Evolutionary conservation across 2,888 invertebrate species (phyloP), one percentile per base, ranked within the genome.

Genomic region (Apocheima hispidaria): DNA sequence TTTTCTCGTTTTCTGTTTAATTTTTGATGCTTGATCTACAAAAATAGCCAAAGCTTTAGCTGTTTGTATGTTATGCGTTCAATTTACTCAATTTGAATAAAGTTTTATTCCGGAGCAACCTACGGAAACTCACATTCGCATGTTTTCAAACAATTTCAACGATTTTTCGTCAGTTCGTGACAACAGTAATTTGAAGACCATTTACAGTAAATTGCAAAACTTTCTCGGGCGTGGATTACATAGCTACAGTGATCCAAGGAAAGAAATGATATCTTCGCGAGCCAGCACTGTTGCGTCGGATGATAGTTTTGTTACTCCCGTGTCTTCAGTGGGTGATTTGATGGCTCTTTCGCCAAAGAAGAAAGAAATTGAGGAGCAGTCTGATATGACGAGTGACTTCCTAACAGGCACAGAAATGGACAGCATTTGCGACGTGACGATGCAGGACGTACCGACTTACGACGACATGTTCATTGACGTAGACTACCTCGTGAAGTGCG

Each of bases 391-490:
- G 1, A 83, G 79, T 59, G 91, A 92, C 68, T 74, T 90, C 23
- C 85, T 91, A 20, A 90, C 90, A 4, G 90, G 90, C 12, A 63
- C 82, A 1, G 87, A 87, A n/a, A 86, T 83, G 64, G 88, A 88
- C 68, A 89, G 85, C 71, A 86, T 88, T 49, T 87, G 90, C 71
- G 90, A 92, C 72, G 82, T 90, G 30, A 90, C 92, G 2, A 90
- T 91, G 90, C 86, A 83, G 65, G 92, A 90, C 69, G 71, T 87
- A 38, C 85, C 85, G 0, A 64, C 73, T 20, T 81, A 79, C 49
- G 88, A 90, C 49, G 86, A 89, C 82, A 90, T 94, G 76, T 94
- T 94, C 67, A 91, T 93, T 62, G 94, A 94, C 77, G 90, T 95
- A 64, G 94, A 94, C 73, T 94, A 92, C 70, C 84, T 94, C 12